Base-by-base conservation (phyloP, 2,888 invertebrate genomes). In the Dromius quadrimaculatus region DNA sequence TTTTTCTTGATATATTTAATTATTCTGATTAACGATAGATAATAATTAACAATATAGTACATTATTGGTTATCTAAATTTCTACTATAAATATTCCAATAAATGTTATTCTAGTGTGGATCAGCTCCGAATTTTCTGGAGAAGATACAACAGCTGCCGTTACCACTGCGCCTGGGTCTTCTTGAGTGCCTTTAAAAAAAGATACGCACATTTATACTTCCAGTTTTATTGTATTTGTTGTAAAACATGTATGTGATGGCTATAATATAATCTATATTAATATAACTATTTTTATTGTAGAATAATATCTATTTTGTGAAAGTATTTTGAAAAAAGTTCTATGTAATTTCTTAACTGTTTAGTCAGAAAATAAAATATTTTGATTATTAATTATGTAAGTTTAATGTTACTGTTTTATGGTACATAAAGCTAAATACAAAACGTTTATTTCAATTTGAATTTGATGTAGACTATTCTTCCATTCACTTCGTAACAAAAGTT, bases 31-130 rank as follows among this genome's bases (percentile, higher is more conserved):
- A 13, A 15, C 50, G 28, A 28, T 15, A 32, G 50, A 50, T 50
- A 50, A 47, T 0, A n/a, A n/a, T n/a, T 1, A 47, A 22, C 22
- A 47, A 47, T 22, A 20, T 8, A 11, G 50, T n/a, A n/a, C n/a
- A n/a, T n/a, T n/a, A n/a, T n/a, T 47, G n/a, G 22, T 47, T 57
- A 57, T 34, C 36, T 59, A 32, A 32, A 32, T n/a, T n/a, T n/a
- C n/a, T n/a, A n/a, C n/a, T n/a, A n/a, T n/a, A n/a, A n/a, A n/a
- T n/a, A n/a, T n/a, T n/a, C n/a, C n/a, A n/a, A n/a, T n/a, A n/a
- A n/a, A n/a, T n/a, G n/a, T n/a, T n/a, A n/a, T 66, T 62, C 0
- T 20, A 70, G 70, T 70, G n/a, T 70, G 70, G 70, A 70, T 70
- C 20, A 70, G 70, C 38, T 70, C 70, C 5, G 70, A 70, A 50